Conservation (phyloP, 2,797 vertebrate species). For the Sorex maritimensis region DNA sequence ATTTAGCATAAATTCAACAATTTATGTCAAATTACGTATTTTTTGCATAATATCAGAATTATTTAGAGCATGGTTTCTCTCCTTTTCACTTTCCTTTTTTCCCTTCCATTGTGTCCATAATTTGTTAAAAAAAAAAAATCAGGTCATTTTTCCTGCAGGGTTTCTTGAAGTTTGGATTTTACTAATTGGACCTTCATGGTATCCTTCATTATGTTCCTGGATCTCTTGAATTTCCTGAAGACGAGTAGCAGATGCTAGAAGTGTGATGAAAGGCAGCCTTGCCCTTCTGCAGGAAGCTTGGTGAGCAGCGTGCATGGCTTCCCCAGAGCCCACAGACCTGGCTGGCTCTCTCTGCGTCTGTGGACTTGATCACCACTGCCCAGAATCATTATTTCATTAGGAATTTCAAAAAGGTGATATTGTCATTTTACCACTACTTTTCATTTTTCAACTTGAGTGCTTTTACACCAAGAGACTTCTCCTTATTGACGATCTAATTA, state of each 20-base stretch:
- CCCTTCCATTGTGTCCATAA: neutral
- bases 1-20: neutral
- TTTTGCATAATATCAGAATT: slow-evolving; percentile 33
- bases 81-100: too few species aligned
- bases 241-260: neutral
- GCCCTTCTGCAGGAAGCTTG: neutral
- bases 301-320: accelerated
- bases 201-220: neutral
- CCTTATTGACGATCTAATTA: neutral
- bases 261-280: neutral
- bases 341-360: neutral
- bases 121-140: neutral
- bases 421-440: neutral
- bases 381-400: neutral
- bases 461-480: neutral
- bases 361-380: too few species aligned
- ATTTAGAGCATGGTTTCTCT: neutral
- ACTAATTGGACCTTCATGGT: neutral
- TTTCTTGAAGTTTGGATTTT: slow-evolving; percentile 40
- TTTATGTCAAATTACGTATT: too few species aligned
- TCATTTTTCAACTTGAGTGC: neutral
- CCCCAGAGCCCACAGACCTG: neutral
- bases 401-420: neutral
- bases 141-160: neutral
- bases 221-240: neutral